Conservation (phyloP, 2,113 vertebrate genomes). For the Motacilla alba region DNA sequence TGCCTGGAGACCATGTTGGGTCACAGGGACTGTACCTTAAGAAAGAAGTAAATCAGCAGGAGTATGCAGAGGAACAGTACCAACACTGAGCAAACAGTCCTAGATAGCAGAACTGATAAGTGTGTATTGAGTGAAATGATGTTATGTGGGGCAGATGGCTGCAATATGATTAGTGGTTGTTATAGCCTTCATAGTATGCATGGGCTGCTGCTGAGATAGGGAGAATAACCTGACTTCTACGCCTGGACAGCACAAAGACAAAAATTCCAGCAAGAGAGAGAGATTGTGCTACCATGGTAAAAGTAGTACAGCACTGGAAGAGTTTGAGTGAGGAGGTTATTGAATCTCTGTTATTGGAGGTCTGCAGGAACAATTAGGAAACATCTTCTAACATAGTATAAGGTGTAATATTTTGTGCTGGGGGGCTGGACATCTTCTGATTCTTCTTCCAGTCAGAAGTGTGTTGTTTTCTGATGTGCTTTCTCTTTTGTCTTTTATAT, state of each 20-base stretch:
- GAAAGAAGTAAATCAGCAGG: neutral
- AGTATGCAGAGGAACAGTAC: neutral
- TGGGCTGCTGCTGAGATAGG: neutral
- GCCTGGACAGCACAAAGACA: neutral
- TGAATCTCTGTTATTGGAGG: neutral
- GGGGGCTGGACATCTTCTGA: neutral
- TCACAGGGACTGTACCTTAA: neutral
- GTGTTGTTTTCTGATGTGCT: accelerated
- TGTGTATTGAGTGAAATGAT: neutral
- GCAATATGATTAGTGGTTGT: neutral
- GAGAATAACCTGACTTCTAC: neutral
- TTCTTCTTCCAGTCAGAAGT: neutral
- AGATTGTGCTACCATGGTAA: neutral
- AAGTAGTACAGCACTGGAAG: neutral
- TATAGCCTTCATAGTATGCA: neutral
- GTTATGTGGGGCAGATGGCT: neutral
- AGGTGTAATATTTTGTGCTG: neutral
- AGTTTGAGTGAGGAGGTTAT: neutral
- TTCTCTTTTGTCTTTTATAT: neutral
- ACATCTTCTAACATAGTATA: neutral
- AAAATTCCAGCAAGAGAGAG: neutral
- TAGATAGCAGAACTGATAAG: neutral
- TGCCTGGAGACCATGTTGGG: neutral
- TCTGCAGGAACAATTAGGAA: neutral
- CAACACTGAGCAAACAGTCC: neutral